Evolutionary conservation across 2,888 invertebrate genomes (phyloP).

Genomic region (Drosophila picticornis): DNA sequence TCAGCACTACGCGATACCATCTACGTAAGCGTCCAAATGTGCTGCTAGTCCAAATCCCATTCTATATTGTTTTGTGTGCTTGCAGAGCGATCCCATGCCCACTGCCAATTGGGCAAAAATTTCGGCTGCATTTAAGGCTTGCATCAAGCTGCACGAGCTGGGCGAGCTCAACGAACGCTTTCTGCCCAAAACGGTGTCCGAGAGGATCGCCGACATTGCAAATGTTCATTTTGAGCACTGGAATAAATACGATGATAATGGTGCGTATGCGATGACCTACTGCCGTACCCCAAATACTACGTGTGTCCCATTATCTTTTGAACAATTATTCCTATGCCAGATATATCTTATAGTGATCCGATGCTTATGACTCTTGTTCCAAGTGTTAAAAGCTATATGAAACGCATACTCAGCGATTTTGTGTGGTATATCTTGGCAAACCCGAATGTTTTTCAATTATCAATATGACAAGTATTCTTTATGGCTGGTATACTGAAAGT

Average conservation of each 20-base stretch:
- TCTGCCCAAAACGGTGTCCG: conserved; percentile 86
- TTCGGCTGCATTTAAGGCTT: conserved; percentile 92
- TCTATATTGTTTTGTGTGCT: background rate
- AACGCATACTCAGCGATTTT: too few relatives aligned
- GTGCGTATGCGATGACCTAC: conserved; percentile 46
- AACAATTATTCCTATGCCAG: too few relatives aligned
- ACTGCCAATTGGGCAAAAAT: conserved; percentile 90
- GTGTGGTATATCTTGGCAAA: too few relatives aligned
- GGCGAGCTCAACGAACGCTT: conserved; percentile 91
- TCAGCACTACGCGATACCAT: conserved; percentile 91
- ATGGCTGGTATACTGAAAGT: background rate
- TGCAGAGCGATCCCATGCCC: conserved; percentile 87
- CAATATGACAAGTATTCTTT: background rate
- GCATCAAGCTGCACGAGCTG: conserved; percentile 89
- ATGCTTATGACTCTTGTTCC: too few relatives aligned
- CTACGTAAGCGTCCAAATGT: conserved; percentile 86
- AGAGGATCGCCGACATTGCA: conserved; percentile 74
- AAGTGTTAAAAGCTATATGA: too few relatives aligned
- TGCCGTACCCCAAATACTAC: background rate
- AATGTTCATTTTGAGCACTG: conserved; percentile 89
- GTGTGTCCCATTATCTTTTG: too few relatives aligned
- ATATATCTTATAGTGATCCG: too few relatives aligned
- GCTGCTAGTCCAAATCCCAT: background rate
- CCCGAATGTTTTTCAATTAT: background rate
- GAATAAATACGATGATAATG: conserved; percentile 82